Percentiles rank a stretch among this genome's conserved stretches.
phyloP scores from a whole-genome alignment of 2,113 vertebrate species.

The Aphyosemion australe region DNA sequence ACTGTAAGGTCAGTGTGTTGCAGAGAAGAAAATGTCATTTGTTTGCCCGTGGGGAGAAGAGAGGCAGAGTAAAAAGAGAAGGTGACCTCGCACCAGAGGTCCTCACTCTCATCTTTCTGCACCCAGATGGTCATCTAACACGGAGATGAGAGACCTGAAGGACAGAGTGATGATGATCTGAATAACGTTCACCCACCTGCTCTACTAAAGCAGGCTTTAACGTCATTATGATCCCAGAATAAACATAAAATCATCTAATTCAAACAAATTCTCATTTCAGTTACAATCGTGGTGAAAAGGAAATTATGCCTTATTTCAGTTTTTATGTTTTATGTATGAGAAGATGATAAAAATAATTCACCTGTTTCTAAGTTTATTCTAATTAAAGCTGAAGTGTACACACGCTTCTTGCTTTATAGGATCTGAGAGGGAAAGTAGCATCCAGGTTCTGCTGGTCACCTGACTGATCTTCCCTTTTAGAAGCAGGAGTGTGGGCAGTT shows the following conservation, averaged over 20 bases:
- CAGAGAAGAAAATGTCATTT: not conserved
- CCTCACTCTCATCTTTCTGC: slow-evolving; percentile 45
- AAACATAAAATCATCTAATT: not conserved
- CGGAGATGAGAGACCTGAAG: slow-evolving; percentile 39
- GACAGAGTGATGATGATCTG: slow-evolving; percentile 40
- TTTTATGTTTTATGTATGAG: no score
- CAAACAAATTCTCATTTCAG: no score
- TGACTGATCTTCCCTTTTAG: no score
- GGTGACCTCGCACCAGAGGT: not conserved
- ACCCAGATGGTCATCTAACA: slow-evolving; percentile 53
- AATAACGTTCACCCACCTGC: slow-evolving; percentile 31
- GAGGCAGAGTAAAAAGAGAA: slow-evolving; percentile 19
- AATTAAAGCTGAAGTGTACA: no score
- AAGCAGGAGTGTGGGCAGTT: no score
- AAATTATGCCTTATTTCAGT: no score
- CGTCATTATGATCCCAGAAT: slow-evolving; percentile 5
- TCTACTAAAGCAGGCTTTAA: not conserved
- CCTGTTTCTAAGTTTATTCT: no score
- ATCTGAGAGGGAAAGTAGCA: no score
- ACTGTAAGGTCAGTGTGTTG: slow-evolving; percentile 77
- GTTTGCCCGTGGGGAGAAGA: not conserved
- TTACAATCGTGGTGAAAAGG: no score
- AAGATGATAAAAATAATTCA: no score
- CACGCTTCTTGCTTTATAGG: no score
- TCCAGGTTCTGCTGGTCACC: no score